Evolutionary conservation across 2,797 vertebrate species (phyloP), one percentile per base, ranked within the genome.

Genomic region (Hapalemur alaotrensis): DNA sequence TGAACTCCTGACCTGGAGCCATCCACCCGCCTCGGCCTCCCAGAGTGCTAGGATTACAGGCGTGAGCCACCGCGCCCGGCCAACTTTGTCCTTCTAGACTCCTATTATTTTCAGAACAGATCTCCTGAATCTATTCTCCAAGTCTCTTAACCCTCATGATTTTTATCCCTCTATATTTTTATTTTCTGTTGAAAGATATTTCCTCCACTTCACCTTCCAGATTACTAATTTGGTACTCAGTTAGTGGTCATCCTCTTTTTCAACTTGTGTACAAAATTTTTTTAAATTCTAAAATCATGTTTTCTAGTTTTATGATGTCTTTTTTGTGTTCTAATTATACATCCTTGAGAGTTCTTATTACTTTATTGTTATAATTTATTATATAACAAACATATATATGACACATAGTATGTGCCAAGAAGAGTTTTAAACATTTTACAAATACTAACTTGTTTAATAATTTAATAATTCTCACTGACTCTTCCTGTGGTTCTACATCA

Each of bases 361-460:
- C 79, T 78, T 81, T 89, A 15, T 81, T 89, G 23, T 73, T 43
- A 87, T 13, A 69, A 43, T 72, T 63, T 28, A 63, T 87, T 76
- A 79, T 92, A 92, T 94, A 65, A 72, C 25, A 65, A 35, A 75
- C 25, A 35, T 84, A 46, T 50, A 65, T 43, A 57, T 65, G 28
- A 65, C 23, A 95, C 23, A 78, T 5, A 54, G 20, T 22, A 83
- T 83, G 38, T 76, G 2, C 7, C 20, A 54, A 50, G 76, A 52
- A 87, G n/a, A 75, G 46, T 82, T 91, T 35, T 81, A 87, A 82
- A 73, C 8, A 83, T 48, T 94, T 67, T 92, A 61, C 65, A 89
- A 59, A 84, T 73, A 91, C 48, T 78, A 83, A 72, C 79, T 88
- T 84, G 52, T 78, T 72, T 65, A 92, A 67, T 92, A 57, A 73